Evolutionary conservation across 2,888 invertebrate species (phyloP).

Genomic region (Chymomyza caudatula): DNA sequence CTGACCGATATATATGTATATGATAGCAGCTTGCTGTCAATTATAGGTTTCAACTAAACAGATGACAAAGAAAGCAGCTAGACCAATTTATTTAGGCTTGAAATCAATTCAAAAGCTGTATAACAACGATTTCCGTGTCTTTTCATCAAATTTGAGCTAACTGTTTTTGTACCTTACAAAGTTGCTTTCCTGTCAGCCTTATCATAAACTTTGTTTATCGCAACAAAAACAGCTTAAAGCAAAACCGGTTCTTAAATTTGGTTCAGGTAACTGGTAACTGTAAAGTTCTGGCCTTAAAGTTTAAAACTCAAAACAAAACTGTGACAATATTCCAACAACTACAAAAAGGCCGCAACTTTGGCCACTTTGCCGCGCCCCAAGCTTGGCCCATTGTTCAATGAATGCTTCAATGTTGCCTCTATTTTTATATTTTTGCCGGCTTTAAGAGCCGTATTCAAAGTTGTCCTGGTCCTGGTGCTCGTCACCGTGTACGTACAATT

Average conservation of each 20-base stretch:
- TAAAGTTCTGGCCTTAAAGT: not conserved
- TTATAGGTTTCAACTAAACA: too few species aligned
- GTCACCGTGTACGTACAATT: conserved; percentile 16
- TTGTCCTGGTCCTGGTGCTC: conserved; percentile 17
- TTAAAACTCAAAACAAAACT: conserved; percentile 4
- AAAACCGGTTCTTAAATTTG: not conserved
- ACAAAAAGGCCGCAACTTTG: not conserved
- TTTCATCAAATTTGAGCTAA: not conserved
- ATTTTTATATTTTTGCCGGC: conserved; percentile 46
- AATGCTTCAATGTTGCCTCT: conserved; percentile 25
- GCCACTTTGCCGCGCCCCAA: conserved; percentile 13
- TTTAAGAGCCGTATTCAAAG: conserved; percentile 42
- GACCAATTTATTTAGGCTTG: not conserved
- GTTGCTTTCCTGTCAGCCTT: not conserved
- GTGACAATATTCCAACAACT: conserved; percentile 1
- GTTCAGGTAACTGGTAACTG: not conserved
- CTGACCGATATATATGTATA: not conserved
- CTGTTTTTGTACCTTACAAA: not conserved
- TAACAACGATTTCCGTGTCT: not conserved
- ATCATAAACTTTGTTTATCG: not conserved
- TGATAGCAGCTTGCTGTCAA: not conserved
- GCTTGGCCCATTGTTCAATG: conserved; percentile 46
- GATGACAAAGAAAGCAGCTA: not conserved
- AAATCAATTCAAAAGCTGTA: not conserved
- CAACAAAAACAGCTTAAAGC: not conserved